A percentile compares a stretch with the other conserved stretches of the same genome.
phyloP scores from a whole-genome alignment of 2,797 vertebrate species.

The Protosalanx chinensis region DNA sequence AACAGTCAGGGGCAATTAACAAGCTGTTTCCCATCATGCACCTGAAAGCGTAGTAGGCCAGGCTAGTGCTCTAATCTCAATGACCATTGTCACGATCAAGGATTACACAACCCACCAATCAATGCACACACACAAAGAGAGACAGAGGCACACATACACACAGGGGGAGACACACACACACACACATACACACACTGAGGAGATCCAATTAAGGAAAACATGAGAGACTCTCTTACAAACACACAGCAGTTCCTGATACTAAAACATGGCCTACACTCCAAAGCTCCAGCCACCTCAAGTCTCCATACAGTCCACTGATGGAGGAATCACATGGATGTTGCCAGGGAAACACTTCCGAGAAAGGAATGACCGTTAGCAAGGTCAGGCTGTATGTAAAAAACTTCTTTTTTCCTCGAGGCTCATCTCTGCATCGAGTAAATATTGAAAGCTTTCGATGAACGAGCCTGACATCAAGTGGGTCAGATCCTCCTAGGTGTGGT shows the following conservation, averaged over 20 bases:
- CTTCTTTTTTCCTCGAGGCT: conserved; percentile 33
- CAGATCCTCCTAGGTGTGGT: conserved; percentile 37
- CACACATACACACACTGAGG: conserved; percentile 23
- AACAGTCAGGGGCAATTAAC: conserved; percentile 81
- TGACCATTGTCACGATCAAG: conserved; percentile 72
- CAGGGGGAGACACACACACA: conserved; percentile 14
- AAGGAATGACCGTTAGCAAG: conserved; percentile 48
- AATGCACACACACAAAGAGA: conserved; percentile 50
- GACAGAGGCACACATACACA: conserved; percentile 18
- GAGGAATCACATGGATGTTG: conserved; percentile 52
- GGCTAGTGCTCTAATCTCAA: conserved; percentile 64
- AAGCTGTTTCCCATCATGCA: conserved; percentile 69
- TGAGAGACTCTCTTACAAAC: too few species aligned
- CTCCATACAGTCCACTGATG: conserved; percentile 38
- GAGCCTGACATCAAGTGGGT: conserved; percentile 32
- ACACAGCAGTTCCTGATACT: too few species aligned
- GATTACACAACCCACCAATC: conserved; percentile 71
- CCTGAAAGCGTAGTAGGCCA: conserved; percentile 60
- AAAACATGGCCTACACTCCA: too few species aligned
- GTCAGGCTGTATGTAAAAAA: conserved; percentile 48
- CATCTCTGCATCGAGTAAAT: conserved; percentile 40
- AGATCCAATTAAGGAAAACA: too few species aligned
- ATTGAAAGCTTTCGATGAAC: conserved; percentile 13
- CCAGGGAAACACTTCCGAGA: conserved; percentile 55
- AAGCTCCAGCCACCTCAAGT: background rate